These are phyloP conservation scores for Calosoma granatense DNA, from an alignment of 1,140 invertebrate species.

Conservation along the genomic window DNA sequence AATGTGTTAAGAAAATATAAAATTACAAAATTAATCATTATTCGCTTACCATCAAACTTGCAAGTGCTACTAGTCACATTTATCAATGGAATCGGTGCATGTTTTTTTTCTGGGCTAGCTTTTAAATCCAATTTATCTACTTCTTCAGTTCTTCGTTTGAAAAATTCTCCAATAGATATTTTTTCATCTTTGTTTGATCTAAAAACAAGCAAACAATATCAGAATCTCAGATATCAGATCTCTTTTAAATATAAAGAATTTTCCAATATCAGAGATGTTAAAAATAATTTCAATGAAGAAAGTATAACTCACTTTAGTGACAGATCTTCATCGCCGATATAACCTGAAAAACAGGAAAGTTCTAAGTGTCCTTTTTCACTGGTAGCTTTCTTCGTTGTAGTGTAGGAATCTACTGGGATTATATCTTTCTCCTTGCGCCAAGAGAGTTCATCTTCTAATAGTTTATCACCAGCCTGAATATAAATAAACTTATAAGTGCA, in stretches of 20 bases:
- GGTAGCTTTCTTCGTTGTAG: slow-evolving; percentile 15
- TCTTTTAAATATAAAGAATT: no score
- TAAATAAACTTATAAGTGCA: no score
- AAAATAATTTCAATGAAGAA: no score
- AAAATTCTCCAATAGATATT: not conserved
- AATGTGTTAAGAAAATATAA: not conserved
- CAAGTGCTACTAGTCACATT: not conserved
- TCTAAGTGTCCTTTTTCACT: slow-evolving; percentile 25
- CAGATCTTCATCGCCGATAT: slow-evolving; percentile 31
- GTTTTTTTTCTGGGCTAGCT: not conserved
- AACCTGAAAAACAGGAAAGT: slow-evolving; percentile 32
- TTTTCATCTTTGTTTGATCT: not conserved
- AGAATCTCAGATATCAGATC: no score
- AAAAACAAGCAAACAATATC: not conserved
- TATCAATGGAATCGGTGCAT: not conserved
- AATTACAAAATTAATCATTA: not conserved
- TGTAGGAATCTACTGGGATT: slow-evolving; percentile 11
- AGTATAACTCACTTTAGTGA: slow-evolving; percentile 24
- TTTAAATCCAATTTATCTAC: not conserved
- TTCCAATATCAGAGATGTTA: no score
- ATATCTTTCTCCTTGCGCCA: slow-evolving; percentile 23
- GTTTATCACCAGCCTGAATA: slow-evolving; percentile 24
- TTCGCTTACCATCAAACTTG: not conserved
- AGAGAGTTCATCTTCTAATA: slow-evolving; percentile 28
- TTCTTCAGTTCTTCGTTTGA: not conserved